Evolutionary conservation across 2,888 invertebrate species (phyloP).

Genomic region (Plagiodera versicolora): DNA sequence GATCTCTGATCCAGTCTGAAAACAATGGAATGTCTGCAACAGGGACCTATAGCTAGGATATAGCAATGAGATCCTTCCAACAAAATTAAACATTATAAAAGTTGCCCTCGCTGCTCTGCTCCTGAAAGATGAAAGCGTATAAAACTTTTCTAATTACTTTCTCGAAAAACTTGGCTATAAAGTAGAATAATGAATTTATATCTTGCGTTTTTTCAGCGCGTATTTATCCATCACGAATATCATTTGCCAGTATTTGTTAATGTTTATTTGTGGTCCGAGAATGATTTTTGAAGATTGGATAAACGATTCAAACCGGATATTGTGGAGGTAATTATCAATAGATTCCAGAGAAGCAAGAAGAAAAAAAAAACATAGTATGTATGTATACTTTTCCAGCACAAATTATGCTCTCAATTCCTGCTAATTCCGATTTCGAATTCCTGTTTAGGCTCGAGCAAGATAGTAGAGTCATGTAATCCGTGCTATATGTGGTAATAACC

Average conservation of each 20-base stretch:
- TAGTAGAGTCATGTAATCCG: conserved; percentile 13
- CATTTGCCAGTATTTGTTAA: too few species aligned
- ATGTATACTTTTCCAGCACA: background rate
- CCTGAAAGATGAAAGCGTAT: conserved; percentile 19
- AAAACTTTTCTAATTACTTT: conserved; percentile 30
- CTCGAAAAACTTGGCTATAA: conserved; percentile 20
- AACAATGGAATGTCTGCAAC: background rate
- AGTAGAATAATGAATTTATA: conserved; percentile 24
- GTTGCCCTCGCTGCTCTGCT: conserved; percentile 13
- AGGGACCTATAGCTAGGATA: background rate
- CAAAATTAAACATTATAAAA: conserved; percentile 10
- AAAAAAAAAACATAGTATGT: background rate
- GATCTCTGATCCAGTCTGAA: background rate
- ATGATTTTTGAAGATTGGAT: too few species aligned
- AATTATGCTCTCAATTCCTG: conserved; percentile 1
- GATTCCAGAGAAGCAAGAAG: background rate
- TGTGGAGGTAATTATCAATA: background rate
- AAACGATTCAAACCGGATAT: too few species aligned
- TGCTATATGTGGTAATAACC: conserved; percentile 16
- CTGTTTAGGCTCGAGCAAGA: conserved; percentile 5
- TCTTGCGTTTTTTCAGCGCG: conserved; percentile 9
- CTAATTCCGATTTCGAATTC: conserved; percentile 10
- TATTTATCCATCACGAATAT: background rate
- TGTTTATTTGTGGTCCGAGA: too few species aligned
- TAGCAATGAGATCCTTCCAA: conserved; percentile 1